Evolutionary conservation across 2,113 vertebrate genomes (phyloP).

Genomic region (Corythornis madagascariensis): DNA sequence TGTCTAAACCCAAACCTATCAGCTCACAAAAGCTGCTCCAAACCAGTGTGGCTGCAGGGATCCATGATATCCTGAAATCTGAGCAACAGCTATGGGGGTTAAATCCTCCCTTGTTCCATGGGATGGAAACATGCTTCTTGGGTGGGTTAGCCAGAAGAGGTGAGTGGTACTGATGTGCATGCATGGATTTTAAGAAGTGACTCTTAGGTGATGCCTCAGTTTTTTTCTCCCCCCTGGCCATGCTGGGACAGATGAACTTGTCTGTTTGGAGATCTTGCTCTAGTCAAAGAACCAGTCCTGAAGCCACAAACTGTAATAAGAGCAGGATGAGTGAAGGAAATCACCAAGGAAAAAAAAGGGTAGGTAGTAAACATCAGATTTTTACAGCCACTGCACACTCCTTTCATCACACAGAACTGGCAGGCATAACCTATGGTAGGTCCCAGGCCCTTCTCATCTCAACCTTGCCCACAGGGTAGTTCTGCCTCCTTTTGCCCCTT

Average conservation of each 20-base stretch:
- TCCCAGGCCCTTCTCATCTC: neutral
- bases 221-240: neutral
- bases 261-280: neutral
- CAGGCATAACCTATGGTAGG: neutral
- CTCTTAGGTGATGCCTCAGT: neutral
- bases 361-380: conserved; percentile 29
- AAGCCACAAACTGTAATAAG: conserved; percentile 15
- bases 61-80: neutral
- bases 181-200: conserved; percentile 36
- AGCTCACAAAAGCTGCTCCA: neutral
- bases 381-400: neutral
- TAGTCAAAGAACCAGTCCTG: neutral
- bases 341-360: neutral
- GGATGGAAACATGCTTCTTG: neutral
- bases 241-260: neutral
- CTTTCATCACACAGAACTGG: neutral
- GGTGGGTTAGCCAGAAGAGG: neutral
- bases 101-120: neutral
- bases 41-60: neutral
- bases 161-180: neutral
- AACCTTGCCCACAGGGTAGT: neutral
- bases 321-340: conserved; percentile 30
- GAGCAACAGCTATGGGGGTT: accelerated
- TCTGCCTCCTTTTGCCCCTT: neutral
- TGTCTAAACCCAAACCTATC: neutral